A percentile compares a stretch with the other conserved stretches of the same genome.
These are phyloP conservation scores for Neria commutata DNA, from an alignment of 2,888 invertebrate genomes.

Conservation along the genomic window DNA sequence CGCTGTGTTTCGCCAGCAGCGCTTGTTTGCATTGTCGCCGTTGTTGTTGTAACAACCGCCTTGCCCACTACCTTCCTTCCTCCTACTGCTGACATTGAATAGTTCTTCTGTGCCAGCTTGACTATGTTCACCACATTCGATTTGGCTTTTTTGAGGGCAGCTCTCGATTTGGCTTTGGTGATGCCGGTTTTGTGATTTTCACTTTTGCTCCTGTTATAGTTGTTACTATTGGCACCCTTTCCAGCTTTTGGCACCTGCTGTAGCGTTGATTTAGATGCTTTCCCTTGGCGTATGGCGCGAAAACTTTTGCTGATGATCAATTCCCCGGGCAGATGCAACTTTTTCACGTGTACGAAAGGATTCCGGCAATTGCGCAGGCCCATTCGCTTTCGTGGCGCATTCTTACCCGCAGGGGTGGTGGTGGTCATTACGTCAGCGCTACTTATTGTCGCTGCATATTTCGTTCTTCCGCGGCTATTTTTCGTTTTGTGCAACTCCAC, in stretches of 20 bases:
- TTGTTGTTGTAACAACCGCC: neutral
- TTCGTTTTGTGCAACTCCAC: constrained; percentile 8
- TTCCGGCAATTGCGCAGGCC: constrained; percentile 21
- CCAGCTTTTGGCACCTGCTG: too few relatives aligned
- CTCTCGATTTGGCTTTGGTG: constrained; percentile 25
- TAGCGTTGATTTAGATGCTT: constrained; percentile 35
- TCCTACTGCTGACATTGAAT: neutral
- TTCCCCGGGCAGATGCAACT: constrained; percentile 12
- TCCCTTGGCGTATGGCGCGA: constrained; percentile 17
- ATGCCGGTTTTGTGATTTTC: too few relatives aligned
- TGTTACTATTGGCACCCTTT: too few relatives aligned
- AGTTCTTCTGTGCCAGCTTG: constrained; percentile 18
- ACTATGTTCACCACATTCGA: constrained; percentile 15
- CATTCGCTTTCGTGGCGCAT: too few relatives aligned
- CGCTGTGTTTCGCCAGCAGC: constrained; percentile 3
- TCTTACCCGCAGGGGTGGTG: too few relatives aligned
- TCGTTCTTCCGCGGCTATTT: too few relatives aligned
- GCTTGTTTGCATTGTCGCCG: neutral
- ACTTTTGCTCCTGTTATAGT: constrained; percentile 22
- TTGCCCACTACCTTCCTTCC: neutral
- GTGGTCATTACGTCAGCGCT: constrained; percentile 19
- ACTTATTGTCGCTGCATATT: neutral
- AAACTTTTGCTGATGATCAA: constrained; percentile 5
- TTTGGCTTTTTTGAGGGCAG: constrained; percentile 18
- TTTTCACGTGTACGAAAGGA: constrained; percentile 16